These are phyloP conservation scores for Nymphicus hollandicus DNA, from an alignment of 2,113 vertebrate genomes.

Conservation along the genomic window DNA sequence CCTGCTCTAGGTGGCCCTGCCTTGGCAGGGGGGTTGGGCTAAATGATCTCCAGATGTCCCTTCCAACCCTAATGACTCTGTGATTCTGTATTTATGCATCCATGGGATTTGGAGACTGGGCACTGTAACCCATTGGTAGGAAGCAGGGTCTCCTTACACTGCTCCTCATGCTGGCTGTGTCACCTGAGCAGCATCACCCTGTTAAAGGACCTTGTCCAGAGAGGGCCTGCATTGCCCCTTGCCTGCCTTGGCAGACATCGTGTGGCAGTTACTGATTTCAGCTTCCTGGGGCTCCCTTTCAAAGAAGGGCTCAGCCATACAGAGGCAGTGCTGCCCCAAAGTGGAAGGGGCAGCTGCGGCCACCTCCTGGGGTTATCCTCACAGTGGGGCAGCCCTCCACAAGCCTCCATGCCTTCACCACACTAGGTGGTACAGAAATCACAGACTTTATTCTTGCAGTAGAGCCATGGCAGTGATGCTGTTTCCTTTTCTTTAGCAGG, in stretches of 20 bases:
- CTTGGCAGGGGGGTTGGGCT: background rate
- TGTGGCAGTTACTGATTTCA: background rate
- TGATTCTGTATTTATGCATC: background rate
- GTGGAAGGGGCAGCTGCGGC: background rate
- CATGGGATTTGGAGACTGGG: rapidly evolving
- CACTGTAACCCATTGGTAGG: rapidly evolving
- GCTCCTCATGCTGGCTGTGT: background rate
- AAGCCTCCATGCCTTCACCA: background rate
- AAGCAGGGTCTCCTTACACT: rapidly evolving
- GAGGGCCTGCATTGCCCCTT: background rate
- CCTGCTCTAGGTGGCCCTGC: background rate
- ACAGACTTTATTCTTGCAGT: background rate
- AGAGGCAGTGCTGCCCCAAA: background rate
- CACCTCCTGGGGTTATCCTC: background rate
- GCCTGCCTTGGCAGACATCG: background rate
- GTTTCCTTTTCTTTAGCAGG: background rate
- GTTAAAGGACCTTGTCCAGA: background rate
- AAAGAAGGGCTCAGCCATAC: rapidly evolving
- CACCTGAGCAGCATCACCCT: rapidly evolving
- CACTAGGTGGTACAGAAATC: background rate
- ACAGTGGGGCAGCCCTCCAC: background rate
- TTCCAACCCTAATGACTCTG: background rate
- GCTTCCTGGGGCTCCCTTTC: background rate
- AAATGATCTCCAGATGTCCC: background rate
- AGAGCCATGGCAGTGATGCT: background rate